A percentile compares a stretch with the other conserved stretches of the same genome.
Conservation (phyloP, 2,113 vertebrate genomes). For the Acanthochromis polyacanthus region DNA sequence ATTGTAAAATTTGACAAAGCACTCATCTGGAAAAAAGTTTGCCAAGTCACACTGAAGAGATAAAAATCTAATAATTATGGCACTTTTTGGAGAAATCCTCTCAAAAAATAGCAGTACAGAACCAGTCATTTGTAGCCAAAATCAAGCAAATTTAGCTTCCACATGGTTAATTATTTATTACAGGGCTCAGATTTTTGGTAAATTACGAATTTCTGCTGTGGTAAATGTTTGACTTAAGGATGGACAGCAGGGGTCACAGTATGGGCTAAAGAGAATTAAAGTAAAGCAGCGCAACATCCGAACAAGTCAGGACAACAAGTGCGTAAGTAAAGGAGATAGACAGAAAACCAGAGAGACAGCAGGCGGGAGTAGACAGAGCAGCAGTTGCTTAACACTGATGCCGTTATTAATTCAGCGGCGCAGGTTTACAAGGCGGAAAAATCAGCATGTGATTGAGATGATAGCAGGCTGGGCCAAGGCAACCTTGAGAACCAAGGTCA, state of each 20-base stretch:
- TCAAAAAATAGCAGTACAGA: too few species aligned
- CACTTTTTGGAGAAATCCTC: too few species aligned
- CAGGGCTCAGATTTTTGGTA: neutral
- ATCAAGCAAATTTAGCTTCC: neutral
- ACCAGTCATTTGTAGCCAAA: neutral
- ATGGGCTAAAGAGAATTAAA: neutral
- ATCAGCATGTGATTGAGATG: conserved; percentile 62
- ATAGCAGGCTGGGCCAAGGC: conserved; percentile 33
- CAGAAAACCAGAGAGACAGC: conserved; percentile 8
- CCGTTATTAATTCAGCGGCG: conserved; percentile 72
- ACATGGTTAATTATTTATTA: neutral
- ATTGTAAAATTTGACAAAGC: too few species aligned
- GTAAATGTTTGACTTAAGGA: neutral
- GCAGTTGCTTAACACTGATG: conserved; percentile 64
- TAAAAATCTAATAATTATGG: too few species aligned
- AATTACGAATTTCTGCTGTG: neutral
- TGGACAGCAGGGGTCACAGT: neutral
- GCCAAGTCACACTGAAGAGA: too few species aligned
- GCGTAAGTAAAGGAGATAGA: neutral
- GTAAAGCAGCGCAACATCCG: neutral
- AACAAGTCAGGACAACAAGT: conserved; percentile 4
- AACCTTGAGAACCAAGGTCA: conserved; percentile 66
- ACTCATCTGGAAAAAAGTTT: too few species aligned
- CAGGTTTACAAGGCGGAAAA: conserved; percentile 40
- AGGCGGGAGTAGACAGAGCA: conserved; percentile 36